Evolutionary conservation across 1,140 invertebrate species (phyloP).

Genomic region (Hydropsyche tenuis): DNA sequence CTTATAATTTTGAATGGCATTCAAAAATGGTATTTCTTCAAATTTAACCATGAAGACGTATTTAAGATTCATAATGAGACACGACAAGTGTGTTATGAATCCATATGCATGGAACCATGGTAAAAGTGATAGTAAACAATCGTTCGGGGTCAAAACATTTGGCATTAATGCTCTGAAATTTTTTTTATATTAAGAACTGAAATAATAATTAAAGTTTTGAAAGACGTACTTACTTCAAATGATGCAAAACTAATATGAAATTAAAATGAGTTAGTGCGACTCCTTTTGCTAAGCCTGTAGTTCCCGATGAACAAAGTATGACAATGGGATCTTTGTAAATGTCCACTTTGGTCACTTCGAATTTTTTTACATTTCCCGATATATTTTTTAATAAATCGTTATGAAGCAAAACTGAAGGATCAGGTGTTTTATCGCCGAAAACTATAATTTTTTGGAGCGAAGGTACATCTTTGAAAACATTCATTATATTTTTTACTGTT

Average conservation of each 20-base stretch:
- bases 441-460: constrained; percentile 37
- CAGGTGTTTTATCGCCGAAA: constrained; percentile 32
- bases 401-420: constrained; percentile 33
- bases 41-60: constrained; percentile 61
- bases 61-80: constrained; percentile 56
- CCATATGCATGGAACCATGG: constrained; percentile 67
- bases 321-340: constrained; percentile 55
- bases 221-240: constrained; percentile 11
- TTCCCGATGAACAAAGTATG: constrained; percentile 60
- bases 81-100: constrained; percentile 54
- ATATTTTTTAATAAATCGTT: constrained; percentile 35
- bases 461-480: constrained; percentile 35
- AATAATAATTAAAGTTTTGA: neutral
- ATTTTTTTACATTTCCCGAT: constrained; percentile 50
- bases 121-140: constrained; percentile 55
- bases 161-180: neutral
- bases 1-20: constrained; percentile 58
- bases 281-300: constrained; percentile 81
- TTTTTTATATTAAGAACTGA: too few species aligned
- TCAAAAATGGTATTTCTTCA: constrained; percentile 64
- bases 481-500: constrained; percentile 52
- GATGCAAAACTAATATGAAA: constrained; percentile 51
- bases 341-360: constrained; percentile 56
- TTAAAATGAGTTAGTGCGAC: constrained; percentile 81
- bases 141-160: neutral